Base-by-base conservation (phyloP, 2,113 vertebrate species). In the Heloderma charlesbogerti region DNA sequence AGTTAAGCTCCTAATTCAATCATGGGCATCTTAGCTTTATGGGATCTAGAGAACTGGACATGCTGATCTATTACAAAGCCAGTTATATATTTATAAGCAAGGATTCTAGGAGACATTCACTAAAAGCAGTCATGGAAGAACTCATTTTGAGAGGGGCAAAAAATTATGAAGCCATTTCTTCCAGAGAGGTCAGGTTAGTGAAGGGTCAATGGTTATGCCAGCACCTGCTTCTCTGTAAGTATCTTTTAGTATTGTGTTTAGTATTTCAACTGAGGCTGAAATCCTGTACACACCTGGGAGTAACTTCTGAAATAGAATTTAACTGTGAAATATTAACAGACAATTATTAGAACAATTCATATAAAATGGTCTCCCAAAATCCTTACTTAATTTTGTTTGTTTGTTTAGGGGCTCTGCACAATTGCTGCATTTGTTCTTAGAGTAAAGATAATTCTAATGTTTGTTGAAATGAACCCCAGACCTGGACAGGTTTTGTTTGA, bases 1-100 rank as follows among this genome's bases (percentile, higher is more conserved):
- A 95, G 77, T 93, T 95, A 94, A 96, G 85, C 48, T 87, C 45
- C 72, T 95, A 95, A 95, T 90, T 93, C 93, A 96, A 95, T 95
- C 86, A 93, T 84, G 2, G 83, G n/a, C 34, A 85, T 94, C 31
- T 95, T 93, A 91, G 87, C 27, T 94, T 90, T 94, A 93, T 94
- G 72, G 87, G 67, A 85, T 96, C 67, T 90, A 54, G 69, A 66
- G 82, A 95, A 87, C 84, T 57, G 88, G 69, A 94, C 1, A 3
- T 72, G 31, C 72, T 75, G 57, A 94, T 90, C 6, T 60, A 71
- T 91, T 93, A 69, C 93, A 72, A 93, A 92, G 2, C 31, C 72
- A 4, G 5, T 86, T 94, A 79, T 0, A 79, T 0, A 71, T 22
- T 27, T 93, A 81, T 84, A 80, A 92, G 45, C 69, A 48, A 79